Conservation (phyloP, 1,140 invertebrate genomes). For the Diachasmimorpha longicaudata region DNA sequence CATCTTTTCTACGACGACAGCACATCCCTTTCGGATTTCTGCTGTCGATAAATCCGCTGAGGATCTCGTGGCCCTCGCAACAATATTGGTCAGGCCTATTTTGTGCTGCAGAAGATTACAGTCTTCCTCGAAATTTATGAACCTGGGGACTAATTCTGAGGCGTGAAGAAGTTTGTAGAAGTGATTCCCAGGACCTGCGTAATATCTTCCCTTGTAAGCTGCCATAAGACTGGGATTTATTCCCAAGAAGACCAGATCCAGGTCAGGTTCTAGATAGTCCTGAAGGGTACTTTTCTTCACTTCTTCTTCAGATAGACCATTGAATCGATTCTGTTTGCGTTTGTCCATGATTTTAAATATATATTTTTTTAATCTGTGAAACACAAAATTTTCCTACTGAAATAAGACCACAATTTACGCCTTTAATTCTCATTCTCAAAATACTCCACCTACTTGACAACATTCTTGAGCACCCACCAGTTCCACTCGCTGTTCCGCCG, state of each 20-base stretch:
- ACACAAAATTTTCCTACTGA: not conserved
- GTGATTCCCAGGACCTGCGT: constrained; percentile 60
- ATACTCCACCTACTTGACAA: not conserved
- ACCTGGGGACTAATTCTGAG: constrained; percentile 45
- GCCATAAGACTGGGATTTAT: constrained; percentile 60
- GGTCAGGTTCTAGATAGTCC: constrained; percentile 48
- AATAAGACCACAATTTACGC: not conserved
- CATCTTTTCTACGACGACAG: constrained; percentile 47
- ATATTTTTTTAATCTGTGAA: not conserved
- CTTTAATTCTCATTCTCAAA: not conserved
- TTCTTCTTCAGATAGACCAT: constrained; percentile 54
- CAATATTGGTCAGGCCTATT: constrained; percentile 59
- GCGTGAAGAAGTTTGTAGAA: constrained; percentile 57
- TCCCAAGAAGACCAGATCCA: constrained; percentile 56
- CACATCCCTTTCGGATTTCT: constrained; percentile 54
- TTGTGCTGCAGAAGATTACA: constrained; percentile 45
- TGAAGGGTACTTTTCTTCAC: constrained; percentile 48
- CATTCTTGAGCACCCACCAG: too few relatives aligned
- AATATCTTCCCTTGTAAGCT: constrained; percentile 56
- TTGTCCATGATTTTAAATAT: constrained; percentile 33
- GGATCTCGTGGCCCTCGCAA: constrained; percentile 53
- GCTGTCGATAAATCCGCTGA: constrained; percentile 51
- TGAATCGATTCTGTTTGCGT: constrained; percentile 44
- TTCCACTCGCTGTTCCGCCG: too few relatives aligned
- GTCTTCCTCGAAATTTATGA: constrained; percentile 51